phyloP scores from a whole-genome alignment of 2,797 vertebrate species.

The Nannoperca obscura region DNA sequence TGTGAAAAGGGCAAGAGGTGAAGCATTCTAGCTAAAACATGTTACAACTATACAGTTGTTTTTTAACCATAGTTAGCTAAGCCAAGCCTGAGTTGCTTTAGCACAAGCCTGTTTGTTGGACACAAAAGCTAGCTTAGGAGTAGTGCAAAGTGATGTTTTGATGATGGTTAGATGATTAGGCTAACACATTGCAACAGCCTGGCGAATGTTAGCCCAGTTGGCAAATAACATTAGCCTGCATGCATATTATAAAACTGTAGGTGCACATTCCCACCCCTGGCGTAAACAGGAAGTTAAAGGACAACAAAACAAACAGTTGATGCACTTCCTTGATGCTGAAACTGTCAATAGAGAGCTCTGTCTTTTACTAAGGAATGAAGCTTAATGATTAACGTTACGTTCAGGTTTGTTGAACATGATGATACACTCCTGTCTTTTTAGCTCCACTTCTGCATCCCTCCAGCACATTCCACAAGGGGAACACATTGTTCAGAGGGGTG shows the following conservation, averaged over 20 bases:
- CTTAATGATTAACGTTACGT: too few relatives aligned
- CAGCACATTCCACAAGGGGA: constrained; percentile 48
- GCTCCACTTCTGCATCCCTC: constrained; percentile 12
- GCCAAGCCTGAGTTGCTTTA: not conserved
- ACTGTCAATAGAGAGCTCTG: too few relatives aligned
- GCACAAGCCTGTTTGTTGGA: not conserved
- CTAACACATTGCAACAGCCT: not conserved
- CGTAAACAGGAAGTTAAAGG: too few relatives aligned
- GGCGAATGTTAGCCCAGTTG: not conserved
- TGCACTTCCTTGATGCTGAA: too few relatives aligned
- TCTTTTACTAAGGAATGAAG: too few relatives aligned
- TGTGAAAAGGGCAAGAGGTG: constrained; percentile 2
- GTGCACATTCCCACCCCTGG: too few relatives aligned
- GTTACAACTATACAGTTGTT: not conserved
- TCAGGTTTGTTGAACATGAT: not conserved
- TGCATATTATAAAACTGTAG: too few relatives aligned
- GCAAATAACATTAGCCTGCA: not conserved
- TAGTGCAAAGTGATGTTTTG: not conserved
- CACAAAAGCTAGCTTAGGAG: not conserved
- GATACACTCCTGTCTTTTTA: not conserved
- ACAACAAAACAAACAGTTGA: too few relatives aligned
- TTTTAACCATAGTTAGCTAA: not conserved
- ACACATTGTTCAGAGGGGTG: constrained; percentile 52
- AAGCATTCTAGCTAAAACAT: not conserved
- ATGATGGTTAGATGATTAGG: not conserved